Evolutionary conservation across 2,888 invertebrate species (phyloP), one percentile per base, ranked within the genome.

Genomic region (Prenolepis imparis): DNA sequence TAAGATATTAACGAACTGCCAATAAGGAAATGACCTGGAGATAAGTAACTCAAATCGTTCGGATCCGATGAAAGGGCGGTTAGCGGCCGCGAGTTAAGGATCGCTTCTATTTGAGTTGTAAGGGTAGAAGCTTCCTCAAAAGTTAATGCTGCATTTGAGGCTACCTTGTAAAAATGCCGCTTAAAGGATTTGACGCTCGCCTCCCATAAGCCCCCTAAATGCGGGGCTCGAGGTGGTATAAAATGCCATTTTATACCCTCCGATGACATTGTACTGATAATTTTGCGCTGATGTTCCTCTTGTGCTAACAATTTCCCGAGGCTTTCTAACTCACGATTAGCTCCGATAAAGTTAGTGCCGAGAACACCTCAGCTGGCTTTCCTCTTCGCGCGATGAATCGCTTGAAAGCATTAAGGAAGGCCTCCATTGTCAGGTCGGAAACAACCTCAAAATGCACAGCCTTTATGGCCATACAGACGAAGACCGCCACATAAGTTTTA

Each of bases 401-500:
- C 36, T 63, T 63, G 6, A 63, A 63, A 0, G 61, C 15, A 3
- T n/a, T n/a, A n/a, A 63, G 61, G n/a, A 63, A 63, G 0, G 61
- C 61, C 3, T 63, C 36, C 3, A 32, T 61, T 1, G 18, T 32
- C 9, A 3, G 8, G 15, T 64, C 73, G 55, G 11, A 80, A 28
- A 82, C 83, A 0, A 85, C 57, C 8, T 70, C 21, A 15, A 39
- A 36, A 0, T 70, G 55, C 0, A 55, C 32, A 0, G 84, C 85
- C 4, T 70, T 73, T 0, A 74, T 81, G 0, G 48, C 21, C 18
- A 87, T 80, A 12, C 86, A 87, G 3, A 88, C 28, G n/a, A 87
- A 86, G 0, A 88, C 8, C 0, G 73, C 75, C 0, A 66, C 15
- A 0, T 66, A 66, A 0, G 41, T 8, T 1, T 66, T 41, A 0